Conservation (phyloP, 2,113 vertebrate genomes). For the Corynorhinus townsendii region DNA sequence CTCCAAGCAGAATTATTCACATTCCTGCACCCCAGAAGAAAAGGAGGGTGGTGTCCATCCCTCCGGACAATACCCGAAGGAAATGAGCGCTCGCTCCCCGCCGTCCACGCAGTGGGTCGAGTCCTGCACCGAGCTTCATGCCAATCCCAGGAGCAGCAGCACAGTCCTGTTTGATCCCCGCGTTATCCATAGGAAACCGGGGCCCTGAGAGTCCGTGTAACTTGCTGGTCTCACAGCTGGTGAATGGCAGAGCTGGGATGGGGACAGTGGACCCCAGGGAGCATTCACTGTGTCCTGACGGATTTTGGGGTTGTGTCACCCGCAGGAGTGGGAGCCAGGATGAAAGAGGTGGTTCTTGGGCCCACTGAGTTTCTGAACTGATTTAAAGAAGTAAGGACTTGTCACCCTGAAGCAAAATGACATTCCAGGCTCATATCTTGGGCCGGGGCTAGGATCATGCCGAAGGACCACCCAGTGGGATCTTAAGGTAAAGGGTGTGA, state of each 20-base stretch:
- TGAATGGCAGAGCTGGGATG: not conserved
- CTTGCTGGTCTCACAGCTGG: not conserved
- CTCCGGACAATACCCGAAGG: not conserved
- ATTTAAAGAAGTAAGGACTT: not conserved
- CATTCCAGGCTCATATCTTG: not conserved
- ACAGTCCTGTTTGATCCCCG: not conserved
- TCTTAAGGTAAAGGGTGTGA: not conserved
- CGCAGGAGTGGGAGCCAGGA: not conserved
- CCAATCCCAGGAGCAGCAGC: not conserved
- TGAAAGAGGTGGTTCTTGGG: not conserved
- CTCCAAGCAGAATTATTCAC: not conserved
- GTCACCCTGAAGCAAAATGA: not conserved
- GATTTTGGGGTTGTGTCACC: not conserved
- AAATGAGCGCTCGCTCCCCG: not conserved
- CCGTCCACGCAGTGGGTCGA: not conserved
- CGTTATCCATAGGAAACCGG: constrained; percentile 36
- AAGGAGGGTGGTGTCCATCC: not conserved
- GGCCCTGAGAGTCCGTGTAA: not conserved
- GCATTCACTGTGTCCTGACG: not conserved
- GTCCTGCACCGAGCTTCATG: not conserved
- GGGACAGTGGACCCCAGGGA: not conserved
- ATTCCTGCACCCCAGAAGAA: not conserved
- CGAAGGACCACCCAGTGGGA: no score
- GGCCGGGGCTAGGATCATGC: not conserved
- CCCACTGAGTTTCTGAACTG: not conserved